phyloP scores from a whole-genome alignment of 2,113 vertebrate species.

The Sapajus apella region DNA sequence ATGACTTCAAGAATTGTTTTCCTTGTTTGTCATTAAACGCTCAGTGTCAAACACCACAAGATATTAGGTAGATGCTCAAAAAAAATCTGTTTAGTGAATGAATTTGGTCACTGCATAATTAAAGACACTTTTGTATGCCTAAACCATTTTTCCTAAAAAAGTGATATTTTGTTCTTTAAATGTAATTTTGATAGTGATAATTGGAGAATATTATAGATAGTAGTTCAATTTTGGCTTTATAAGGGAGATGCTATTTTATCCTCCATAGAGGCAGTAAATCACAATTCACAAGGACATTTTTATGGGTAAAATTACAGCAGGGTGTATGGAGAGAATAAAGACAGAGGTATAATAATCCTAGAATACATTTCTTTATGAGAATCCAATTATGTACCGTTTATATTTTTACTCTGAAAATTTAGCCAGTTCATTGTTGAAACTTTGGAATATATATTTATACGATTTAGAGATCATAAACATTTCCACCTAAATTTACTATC shows the following conservation, averaged over 20 bases:
- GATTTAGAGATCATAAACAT: neutral
- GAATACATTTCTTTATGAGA: neutral
- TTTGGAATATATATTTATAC: neutral
- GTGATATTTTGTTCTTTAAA: neutral
- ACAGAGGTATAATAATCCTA: neutral
- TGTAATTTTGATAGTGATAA: conserved; percentile 3
- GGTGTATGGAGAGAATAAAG: neutral
- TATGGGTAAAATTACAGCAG: neutral
- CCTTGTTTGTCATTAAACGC: neutral
- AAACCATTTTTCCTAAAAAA: neutral
- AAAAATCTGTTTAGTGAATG: neutral
- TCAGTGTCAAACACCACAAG: neutral
- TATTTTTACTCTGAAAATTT: neutral
- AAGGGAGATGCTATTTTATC: neutral
- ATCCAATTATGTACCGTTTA: neutral
- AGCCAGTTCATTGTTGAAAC: neutral
- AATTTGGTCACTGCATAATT: neutral
- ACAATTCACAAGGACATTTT: neutral
- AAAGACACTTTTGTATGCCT: neutral
- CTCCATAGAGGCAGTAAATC: neutral
- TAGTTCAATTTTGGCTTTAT: neutral
- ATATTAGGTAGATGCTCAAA: neutral
- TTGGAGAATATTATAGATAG: neutral
- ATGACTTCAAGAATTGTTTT: neutral
- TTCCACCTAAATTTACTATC: neutral